phyloP scores from a whole-genome alignment of 2,797 vertebrate species.

The Psittacula echo region DNA sequence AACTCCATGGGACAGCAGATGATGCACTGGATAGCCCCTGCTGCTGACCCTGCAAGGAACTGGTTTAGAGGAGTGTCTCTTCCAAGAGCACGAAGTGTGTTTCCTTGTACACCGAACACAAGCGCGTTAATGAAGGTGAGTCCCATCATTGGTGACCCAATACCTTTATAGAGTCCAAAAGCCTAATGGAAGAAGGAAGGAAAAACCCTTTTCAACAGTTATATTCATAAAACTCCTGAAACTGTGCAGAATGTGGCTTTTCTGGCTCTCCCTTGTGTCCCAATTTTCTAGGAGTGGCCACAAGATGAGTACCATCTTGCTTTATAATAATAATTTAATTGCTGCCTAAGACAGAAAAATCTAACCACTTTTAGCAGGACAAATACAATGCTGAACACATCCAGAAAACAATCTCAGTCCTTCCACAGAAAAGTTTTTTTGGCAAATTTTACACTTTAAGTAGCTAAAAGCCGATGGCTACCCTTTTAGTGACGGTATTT shows the following conservation, averaged over 20 bases:
- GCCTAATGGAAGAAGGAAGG: conserved; percentile 73
- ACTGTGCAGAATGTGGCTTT: neutral
- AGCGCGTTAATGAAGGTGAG: conserved; percentile 98
- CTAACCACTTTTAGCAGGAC: neutral
- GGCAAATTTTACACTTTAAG: neutral
- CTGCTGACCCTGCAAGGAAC: conserved; percentile 92
- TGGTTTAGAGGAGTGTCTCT: conserved; percentile 92
- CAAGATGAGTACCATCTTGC: neutral
- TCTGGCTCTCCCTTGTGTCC: neutral
- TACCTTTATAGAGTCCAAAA: conserved; percentile 94
- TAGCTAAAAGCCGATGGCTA: neutral
- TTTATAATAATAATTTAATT: neutral
- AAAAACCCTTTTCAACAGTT: neutral
- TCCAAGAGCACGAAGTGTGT: conserved; percentile 87
- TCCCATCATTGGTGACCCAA: conserved; percentile 98
- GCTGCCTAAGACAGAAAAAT: neutral
- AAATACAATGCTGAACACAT: neutral
- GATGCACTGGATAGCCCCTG: conserved; percentile 91
- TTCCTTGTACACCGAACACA: conserved; percentile 96
- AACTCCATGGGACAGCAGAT: conserved; percentile 98
- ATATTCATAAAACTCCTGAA: neutral
- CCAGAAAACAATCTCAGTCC: neutral
- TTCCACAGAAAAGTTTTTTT: neutral
- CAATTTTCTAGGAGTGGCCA: neutral
- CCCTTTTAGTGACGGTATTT: neutral